Evolutionary conservation across 2,888 invertebrate species (phyloP), one percentile per base, ranked within the genome.

Genomic region (Aphrophora alni): DNA sequence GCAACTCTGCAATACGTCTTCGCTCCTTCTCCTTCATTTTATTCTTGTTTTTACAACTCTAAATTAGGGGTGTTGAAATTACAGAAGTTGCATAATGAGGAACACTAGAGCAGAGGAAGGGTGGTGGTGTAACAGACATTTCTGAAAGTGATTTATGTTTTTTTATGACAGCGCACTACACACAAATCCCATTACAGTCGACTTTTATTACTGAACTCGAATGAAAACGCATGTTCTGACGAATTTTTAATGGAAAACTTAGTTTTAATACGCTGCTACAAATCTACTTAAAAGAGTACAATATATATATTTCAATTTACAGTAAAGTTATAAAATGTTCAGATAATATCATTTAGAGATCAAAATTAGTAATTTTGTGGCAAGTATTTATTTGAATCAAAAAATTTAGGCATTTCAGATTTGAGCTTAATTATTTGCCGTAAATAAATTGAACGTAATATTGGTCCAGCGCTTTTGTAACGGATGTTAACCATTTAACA

Each of bases 31-130:
- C 59, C 21, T 59, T 59, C 21, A 14, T 14, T 21, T 59, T 21
- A 21, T 59, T 21, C 21, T 59, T 59, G 59, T 59, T 59, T 59
- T 59, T 59, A 59, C 59, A 59, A 59, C 59, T 21, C 59, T 59
- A 59, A 59, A 59, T 59, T 59, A 59, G 59, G 59, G 59, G 59
- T 59, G 59, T 59, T 59, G 59, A 59, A 59, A 59, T 59, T 59
- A 59, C 59, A 59, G 59, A 59, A 59, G 59, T 59, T 59, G 59
- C 59, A 59, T 59, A 59, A 59, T 59, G 59, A 59, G 21, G 59
- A 59, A 59, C 59, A 59, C 59, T 21, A 59, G 59, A 59, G 21
- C 21, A 5, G 59, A 2, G 21, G 59, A 3, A 14, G 4, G 59
- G 44, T 5, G 21, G 59, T 5, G 59, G 59, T 59, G 59, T 59